Conservation (phyloP, 2,888 invertebrate species). For the Abscondita cerata region DNA sequence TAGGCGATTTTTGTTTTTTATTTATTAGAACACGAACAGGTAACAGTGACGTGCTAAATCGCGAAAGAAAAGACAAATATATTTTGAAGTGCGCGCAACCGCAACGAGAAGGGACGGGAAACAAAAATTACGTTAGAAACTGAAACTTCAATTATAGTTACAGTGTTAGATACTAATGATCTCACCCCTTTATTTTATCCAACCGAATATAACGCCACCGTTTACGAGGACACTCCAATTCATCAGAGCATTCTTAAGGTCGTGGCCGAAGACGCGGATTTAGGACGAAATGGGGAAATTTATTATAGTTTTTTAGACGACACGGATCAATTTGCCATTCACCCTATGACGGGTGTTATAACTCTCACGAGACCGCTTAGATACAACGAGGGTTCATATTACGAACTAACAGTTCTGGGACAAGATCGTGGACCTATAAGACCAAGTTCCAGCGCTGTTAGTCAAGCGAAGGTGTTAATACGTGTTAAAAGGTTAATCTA, state of each 20-base stretch:
- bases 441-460: slow-evolving; percentile 65
- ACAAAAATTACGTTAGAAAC: slow-evolving; percentile 69
- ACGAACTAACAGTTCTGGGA: slow-evolving; percentile 82
- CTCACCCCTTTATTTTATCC: slow-evolving; percentile 93
- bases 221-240: slow-evolving; percentile 86
- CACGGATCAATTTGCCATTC: slow-evolving; percentile 88
- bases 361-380: slow-evolving; percentile 80
- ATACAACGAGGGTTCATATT: slow-evolving; percentile 72
- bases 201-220: slow-evolving; percentile 83
- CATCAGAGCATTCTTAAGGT: slow-evolving; percentile 82
- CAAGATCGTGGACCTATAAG: slow-evolving; percentile 80
- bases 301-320: slow-evolving; percentile 90
- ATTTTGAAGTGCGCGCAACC: slow-evolving; percentile 75
- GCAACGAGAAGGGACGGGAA: slow-evolving; percentile 66
- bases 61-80: slow-evolving; percentile 89
- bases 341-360: slow-evolving; percentile 90
- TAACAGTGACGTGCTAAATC: slow-evolving; percentile 86
- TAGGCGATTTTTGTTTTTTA: slow-evolving; percentile 96
- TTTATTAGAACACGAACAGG: slow-evolving; percentile 88
- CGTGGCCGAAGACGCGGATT: slow-evolving; percentile 93
- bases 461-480: slow-evolving; percentile 79
- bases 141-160: slow-evolving; percentile 74
- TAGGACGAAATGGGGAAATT: slow-evolving; percentile 95
- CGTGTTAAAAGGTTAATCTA: slow-evolving; percentile 84
- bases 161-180: slow-evolving; percentile 86